A percentile compares a stretch with the other conserved stretches of the same genome.
Conservation (phyloP, 2,113 vertebrate species). For the Ammodramus savannarum region DNA sequence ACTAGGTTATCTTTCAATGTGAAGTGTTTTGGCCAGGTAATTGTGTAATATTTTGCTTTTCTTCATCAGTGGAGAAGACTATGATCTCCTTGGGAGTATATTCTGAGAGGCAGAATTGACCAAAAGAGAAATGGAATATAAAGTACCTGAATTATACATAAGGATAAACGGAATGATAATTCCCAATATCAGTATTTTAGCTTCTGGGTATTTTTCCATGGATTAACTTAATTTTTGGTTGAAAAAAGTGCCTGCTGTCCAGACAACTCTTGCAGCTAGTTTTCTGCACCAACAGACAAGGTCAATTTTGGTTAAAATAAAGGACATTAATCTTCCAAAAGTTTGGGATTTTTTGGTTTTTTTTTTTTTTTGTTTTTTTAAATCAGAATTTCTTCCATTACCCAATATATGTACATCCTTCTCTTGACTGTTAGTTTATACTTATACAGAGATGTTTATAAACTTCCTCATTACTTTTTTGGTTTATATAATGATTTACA, state of each 20-base stretch:
- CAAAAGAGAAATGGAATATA: neutral
- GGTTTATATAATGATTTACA: neutral
- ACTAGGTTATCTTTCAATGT: neutral
- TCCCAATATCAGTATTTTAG: neutral
- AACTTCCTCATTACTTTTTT: neutral
- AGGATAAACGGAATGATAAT: neutral
- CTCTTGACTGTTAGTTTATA: neutral
- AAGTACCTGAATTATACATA: neutral
- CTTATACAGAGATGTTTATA: neutral
- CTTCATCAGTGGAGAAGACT: neutral
- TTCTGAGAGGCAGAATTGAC: neutral
- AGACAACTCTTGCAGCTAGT: neutral
- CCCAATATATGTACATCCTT: neutral
- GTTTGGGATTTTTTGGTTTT: no score
- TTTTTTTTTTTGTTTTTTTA: neutral
- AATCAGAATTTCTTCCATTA: neutral
- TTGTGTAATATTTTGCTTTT: neutral
- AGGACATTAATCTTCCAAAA: neutral
- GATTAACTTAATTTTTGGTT: neutral
- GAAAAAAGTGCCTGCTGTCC: neutral
- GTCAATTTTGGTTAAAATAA: neutral
- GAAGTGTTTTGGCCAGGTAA: neutral
- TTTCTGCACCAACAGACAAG: neutral
- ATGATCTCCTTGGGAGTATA: neutral
- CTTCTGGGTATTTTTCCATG: neutral